Conservation (phyloP, 2,888 invertebrate genomes). For the Auanema freiburgensis region DNA sequence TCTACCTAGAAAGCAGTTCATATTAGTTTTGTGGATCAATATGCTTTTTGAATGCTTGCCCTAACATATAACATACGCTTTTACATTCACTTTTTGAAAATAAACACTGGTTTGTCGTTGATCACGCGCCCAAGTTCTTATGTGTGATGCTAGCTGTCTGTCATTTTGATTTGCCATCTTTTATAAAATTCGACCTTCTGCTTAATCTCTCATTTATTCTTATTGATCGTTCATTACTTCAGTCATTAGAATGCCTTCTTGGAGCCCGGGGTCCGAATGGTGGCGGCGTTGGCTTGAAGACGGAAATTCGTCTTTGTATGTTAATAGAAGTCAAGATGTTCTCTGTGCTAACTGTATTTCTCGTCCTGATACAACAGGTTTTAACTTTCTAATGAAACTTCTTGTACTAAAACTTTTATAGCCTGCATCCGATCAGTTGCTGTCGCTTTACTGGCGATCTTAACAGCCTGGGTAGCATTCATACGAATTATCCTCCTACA, state of each 20-base stretch:
- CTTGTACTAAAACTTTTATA: constrained; percentile 18
- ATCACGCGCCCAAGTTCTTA: too few species aligned
- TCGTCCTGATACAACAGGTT: constrained; percentile 14
- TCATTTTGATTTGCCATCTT: not conserved
- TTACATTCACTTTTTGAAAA: too few species aligned
- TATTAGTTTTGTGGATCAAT: not conserved
- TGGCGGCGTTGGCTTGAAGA: constrained; percentile 13
- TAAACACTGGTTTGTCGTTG: too few species aligned
- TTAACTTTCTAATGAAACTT: too few species aligned
- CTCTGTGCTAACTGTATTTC: constrained; percentile 39
- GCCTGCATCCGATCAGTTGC: constrained; percentile 38
- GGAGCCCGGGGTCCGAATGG: constrained; percentile 12
- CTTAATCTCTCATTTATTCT: not conserved
- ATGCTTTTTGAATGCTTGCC: not conserved
- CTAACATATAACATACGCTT: too few species aligned
- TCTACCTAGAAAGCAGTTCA: constrained; percentile 1
- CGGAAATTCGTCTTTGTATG: constrained; percentile 10
- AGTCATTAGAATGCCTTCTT: not conserved
- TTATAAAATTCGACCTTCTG: not conserved
- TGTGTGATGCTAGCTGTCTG: not conserved
- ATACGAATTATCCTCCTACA: constrained; percentile 35
- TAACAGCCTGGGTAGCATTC: constrained; percentile 35
- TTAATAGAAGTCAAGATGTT: constrained; percentile 25
- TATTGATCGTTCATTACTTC: not conserved
- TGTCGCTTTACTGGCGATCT: constrained; percentile 29